These are phyloP conservation scores for Hanleya hanleyi DNA, from an alignment of 2,888 invertebrate genomes.

Conservation along the genomic window DNA sequence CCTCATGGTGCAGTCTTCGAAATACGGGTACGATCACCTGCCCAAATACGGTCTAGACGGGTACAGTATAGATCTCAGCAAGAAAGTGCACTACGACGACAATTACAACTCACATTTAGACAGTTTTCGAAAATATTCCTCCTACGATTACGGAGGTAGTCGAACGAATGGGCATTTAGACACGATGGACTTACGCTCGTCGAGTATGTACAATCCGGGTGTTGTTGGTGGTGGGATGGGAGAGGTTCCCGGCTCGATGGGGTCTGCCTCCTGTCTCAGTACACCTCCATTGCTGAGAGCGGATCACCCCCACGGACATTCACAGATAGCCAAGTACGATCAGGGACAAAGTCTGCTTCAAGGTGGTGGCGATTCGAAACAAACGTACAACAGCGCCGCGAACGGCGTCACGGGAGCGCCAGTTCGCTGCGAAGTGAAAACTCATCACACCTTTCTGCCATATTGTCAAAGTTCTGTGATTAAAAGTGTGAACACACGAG, in stretches of 20 bases:
- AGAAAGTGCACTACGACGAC: conserved; percentile 64
- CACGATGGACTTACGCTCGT: conserved; percentile 59
- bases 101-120: conserved; percentile 58
- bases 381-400: conserved; percentile 18
- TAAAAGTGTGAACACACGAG: conserved; percentile 50
- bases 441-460: neutral
- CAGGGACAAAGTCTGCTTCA: neutral
- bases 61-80: conserved; percentile 68
- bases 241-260: conserved; percentile 34
- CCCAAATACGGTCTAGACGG: conserved; percentile 65
- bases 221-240: conserved; percentile 51
- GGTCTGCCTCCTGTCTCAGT: conserved; percentile 43
- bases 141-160: conserved; percentile 49
- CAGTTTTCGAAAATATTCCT: conserved; percentile 59
- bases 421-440: neutral
- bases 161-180: conserved; percentile 61
- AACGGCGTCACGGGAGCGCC: conserved; percentile 4
- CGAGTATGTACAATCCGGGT: conserved; percentile 53
- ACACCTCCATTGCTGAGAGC: neutral
- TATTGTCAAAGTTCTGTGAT: conserved; percentile 51
- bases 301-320: neutral
- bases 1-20: conserved; percentile 59
- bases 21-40: conserved; percentile 68
- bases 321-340: neutral
- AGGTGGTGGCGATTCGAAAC: conserved; percentile 17